Conservation (phyloP, 2,888 invertebrate genomes). For the Vanessa cardui region DNA sequence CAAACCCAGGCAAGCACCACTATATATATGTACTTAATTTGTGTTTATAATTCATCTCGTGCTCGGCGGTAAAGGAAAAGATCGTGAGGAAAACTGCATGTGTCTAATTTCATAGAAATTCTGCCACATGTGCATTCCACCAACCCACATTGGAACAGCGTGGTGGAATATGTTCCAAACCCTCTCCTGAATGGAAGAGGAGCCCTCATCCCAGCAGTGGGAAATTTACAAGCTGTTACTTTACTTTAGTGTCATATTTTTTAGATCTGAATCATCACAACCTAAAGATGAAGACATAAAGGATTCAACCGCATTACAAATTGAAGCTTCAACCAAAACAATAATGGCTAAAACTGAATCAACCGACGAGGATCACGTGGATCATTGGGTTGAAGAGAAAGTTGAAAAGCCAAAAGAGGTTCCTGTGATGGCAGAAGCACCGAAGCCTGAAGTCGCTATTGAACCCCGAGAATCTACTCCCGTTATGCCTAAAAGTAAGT, state of each 20-base stretch:
- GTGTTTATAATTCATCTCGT: too few relatives aligned
- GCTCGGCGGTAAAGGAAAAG: too few relatives aligned
- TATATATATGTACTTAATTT: too few relatives aligned
- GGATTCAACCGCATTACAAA: constrained; percentile 46
- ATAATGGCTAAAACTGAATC: constrained; percentile 45
- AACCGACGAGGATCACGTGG: constrained; percentile 43
- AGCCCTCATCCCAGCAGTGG: too few relatives aligned
- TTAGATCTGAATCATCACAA: constrained; percentile 60
- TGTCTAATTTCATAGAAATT: too few relatives aligned
- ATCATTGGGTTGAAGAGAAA: constrained; percentile 38
- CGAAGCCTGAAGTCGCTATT: constrained; percentile 45
- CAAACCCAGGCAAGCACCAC: too few relatives aligned
- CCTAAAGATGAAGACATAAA: constrained; percentile 59
- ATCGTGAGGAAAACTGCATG: too few relatives aligned
- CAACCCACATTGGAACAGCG: too few relatives aligned
- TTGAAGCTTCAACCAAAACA: constrained; percentile 42
- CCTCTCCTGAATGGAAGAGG: too few relatives aligned
- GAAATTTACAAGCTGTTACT: too few relatives aligned
- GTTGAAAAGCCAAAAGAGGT: constrained; percentile 39
- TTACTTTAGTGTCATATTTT: not conserved
- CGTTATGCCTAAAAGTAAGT: constrained; percentile 28
- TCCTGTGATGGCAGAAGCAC: constrained; percentile 44
- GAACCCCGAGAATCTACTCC: constrained; percentile 40
- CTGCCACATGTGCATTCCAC: too few relatives aligned
- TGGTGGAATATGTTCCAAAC: too few relatives aligned